A percentile compares a stretch with the other conserved stretches of the same genome.
Evolutionary conservation across 2,888 invertebrate genomes (phyloP).

Genomic region (Hirtodrosophila histrioides): DNA sequence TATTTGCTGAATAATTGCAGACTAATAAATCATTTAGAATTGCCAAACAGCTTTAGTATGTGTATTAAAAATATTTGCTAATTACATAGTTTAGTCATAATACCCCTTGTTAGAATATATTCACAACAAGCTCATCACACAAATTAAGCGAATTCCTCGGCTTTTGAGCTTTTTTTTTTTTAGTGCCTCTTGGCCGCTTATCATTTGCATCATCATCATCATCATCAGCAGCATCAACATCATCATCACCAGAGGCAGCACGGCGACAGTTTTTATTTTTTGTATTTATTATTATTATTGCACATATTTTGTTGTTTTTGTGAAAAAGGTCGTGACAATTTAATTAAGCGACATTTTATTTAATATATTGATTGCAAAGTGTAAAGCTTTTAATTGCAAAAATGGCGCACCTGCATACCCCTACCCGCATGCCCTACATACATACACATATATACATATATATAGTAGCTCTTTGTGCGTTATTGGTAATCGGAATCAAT

Average conservation of each 20-base stretch:
- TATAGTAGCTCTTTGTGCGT: constrained; percentile 3
- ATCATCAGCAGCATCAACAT: constrained; percentile 43
- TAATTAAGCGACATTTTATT: constrained; percentile 74
- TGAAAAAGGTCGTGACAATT: constrained; percentile 71
- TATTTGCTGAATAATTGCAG: no score
- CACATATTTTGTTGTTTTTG: constrained; percentile 29
- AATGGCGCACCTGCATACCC: constrained; percentile 32
- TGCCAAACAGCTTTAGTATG: no score
- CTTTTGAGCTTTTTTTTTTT: constrained; percentile 24
- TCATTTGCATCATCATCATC: constrained; percentile 58
- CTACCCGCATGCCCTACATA: neutral
- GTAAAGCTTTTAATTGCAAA: constrained; percentile 70
- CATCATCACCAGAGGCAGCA: constrained; percentile 54
- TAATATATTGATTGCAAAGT: constrained; percentile 70
- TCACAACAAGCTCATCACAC: constrained; percentile 31
- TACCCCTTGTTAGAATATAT: constrained; percentile 7
- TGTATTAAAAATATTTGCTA: neutral
- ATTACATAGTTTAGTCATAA: neutral
- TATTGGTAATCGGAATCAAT: constrained; percentile 39
- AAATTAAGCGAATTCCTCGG: constrained; percentile 72
- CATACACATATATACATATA: no score
- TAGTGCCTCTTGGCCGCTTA: constrained; percentile 30
- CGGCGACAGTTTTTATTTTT: constrained; percentile 25
- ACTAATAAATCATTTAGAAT: neutral
- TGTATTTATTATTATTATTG: neutral